Conservation (phyloP, 2,888 invertebrate species). For the Tipula helvola region DNA sequence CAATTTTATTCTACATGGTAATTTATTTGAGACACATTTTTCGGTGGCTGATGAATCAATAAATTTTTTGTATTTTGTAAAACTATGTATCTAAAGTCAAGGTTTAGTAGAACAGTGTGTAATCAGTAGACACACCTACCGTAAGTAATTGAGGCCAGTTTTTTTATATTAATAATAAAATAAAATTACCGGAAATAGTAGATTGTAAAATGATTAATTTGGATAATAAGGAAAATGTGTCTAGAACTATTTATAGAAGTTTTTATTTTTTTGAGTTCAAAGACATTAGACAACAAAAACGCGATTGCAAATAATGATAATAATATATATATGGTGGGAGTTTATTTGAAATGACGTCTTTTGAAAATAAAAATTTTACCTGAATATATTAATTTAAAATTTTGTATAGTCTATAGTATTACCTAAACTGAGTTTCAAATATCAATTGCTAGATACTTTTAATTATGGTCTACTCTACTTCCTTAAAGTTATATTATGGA, state of each 20-base stretch:
- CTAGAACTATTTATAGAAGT: background rate
- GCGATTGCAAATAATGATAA: background rate
- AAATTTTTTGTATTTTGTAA: background rate
- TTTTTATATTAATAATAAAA: background rate
- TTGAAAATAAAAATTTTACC: no score
- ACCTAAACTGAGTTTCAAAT: no score
- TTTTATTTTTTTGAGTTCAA: background rate
- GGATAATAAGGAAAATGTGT: background rate
- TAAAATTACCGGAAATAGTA: background rate
- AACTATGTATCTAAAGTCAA: background rate
- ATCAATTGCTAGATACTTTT: no score
- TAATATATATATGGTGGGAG: background rate
- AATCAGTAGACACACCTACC: background rate
- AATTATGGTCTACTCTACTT: no score
- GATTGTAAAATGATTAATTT: no score
- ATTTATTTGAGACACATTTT: background rate
- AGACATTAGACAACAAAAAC: background rate
- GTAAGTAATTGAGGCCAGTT: background rate
- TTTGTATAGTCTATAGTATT: no score
- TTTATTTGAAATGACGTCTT: no score
- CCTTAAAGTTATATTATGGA: no score
- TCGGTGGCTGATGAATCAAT: background rate
- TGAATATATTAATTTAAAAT: no score
- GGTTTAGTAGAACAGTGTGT: background rate
- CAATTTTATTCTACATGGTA: background rate